phyloP scores from a whole-genome alignment of 1,140 invertebrate genomes.

The Drosophila sucinea region DNA sequence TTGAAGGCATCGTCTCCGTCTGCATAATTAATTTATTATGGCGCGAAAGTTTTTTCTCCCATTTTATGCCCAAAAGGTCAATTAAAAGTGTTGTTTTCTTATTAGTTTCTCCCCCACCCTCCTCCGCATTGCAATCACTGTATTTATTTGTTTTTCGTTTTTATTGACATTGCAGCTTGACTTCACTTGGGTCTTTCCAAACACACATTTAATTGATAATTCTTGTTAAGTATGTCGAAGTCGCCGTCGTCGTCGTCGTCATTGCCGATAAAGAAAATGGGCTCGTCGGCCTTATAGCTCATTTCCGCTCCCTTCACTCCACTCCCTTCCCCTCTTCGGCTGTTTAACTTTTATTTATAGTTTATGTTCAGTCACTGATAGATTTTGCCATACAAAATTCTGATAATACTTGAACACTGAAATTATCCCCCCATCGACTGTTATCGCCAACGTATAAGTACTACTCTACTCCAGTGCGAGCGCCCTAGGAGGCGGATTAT shows the following conservation, averaged over 20 bases:
- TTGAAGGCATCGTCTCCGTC: slow-evolving; percentile 39
- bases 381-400: slow-evolving; percentile 46
- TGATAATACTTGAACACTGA: slow-evolving; percentile 24
- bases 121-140: slow-evolving; percentile 5
- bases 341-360: slow-evolving; percentile 60
- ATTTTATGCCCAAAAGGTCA: slow-evolving; percentile 58
- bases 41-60: slow-evolving; percentile 24
- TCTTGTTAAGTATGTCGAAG: slow-evolving; percentile 46
- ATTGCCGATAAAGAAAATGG: slow-evolving; percentile 58
- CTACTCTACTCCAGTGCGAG: slow-evolving; percentile 20
- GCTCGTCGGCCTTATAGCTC: slow-evolving; percentile 28
- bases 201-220: slow-evolving; percentile 74
- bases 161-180: slow-evolving; percentile 69
- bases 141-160: slow-evolving; percentile 47
- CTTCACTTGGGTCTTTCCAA: slow-evolving; percentile 33
- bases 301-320: slow-evolving; percentile 14
- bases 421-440: slow-evolving; percentile 42
- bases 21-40: slow-evolving; percentile 71
- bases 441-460: slow-evolving; percentile 65
- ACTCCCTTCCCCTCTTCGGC: neutral
- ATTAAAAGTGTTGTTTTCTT: slow-evolving; percentile 68
- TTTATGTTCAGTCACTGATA: slow-evolving; percentile 46
- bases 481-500: neutral
- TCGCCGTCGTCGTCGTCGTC: slow-evolving; percentile 16
- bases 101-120: slow-evolving; percentile 46